Conservation (phyloP, 2,888 invertebrate species). For the Noctua janthina region DNA sequence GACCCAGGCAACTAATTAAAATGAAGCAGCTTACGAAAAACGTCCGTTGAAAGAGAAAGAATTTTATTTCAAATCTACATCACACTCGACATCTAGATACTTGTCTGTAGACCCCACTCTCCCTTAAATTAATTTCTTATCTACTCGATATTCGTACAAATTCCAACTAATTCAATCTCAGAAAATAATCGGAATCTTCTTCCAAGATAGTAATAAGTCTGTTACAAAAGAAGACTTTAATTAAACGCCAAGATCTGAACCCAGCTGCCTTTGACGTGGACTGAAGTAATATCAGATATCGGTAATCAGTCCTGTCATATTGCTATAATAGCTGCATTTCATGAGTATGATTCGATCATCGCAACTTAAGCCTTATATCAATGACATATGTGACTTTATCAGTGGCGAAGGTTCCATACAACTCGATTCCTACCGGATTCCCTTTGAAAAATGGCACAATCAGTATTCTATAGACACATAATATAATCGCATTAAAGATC, state of each 20-base stretch:
- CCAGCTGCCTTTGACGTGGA: conserved; percentile 45
- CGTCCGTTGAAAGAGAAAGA: neutral
- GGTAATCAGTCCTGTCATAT: conserved; percentile 27
- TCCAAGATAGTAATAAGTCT: conserved; percentile 18
- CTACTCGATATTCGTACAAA: conserved; percentile 16
- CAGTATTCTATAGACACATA: no score
- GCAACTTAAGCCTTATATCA: conserved; percentile 7
- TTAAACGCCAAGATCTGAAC: conserved; percentile 42
- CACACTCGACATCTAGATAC: neutral
- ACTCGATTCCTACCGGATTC: no score
- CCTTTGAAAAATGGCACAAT: no score
- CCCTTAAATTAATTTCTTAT: conserved; percentile 1
- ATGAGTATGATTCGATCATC: neutral
- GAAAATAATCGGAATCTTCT: conserved; percentile 22
- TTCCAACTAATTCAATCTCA: conserved; percentile 27
- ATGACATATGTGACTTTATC: neutral
- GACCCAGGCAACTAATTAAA: neutral
- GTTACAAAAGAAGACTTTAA: conserved; percentile 37
- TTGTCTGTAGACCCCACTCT: neutral
- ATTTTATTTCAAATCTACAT: neutral
- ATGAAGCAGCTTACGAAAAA: neutral
- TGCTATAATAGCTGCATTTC: neutral
- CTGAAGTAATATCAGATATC: conserved; percentile 53
- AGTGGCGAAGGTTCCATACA: no score
- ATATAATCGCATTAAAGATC: no score